Evolutionary conservation across 2,888 invertebrate genomes (phyloP), one percentile per base, ranked within the genome.

Genomic region (Brassicogethes aeneus): DNA sequence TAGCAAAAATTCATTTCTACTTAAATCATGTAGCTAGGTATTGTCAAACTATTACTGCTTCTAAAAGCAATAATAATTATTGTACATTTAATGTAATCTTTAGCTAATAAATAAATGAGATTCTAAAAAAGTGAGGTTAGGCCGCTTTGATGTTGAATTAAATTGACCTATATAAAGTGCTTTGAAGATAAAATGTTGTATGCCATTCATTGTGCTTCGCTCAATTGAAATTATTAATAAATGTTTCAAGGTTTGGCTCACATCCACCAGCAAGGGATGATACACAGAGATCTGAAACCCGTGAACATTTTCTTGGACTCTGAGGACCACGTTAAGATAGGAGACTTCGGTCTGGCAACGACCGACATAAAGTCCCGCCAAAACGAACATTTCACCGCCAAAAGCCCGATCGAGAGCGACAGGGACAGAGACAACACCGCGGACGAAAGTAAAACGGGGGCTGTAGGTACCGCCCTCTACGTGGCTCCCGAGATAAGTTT

Each of bases 321-420:
- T 1, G 85, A 88, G 52, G 94, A 95, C 68, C 91, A 92, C 63
- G 93, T 92, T 1, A 97, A 97, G 74, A 97, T 97, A 50, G 97
- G 96, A 8, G 97, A 97, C 68, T 97, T 97, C 66, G 97, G 97
- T 10, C 73, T 97, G 2, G 96, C 97, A 0, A 95, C 93, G 0
- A 88, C 86, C 33, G 45, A 39, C 15, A 75, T 82, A 37, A 54
- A 64, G 35, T 47, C 54, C 2, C 57, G 56, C 51, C 47, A 54
- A 16, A 59, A 54, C 39, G 63, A 62, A 12, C 42, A 49, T 32
- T 42, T 40, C 8, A 42, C 50, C 15, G 57, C 53, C 15, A 61
- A 52, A 45, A 63, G 56, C 43, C 62, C 47, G 15, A 12, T 49
- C 12, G 57, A 59, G 41, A 51, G 39, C 29, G 56, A 55, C 53